Percentiles rank a stretch among this genome's conserved stretches.
Evolutionary conservation across 1,140 invertebrate genomes (phyloP).

Genomic region (Tribolium castaneum): DNA sequence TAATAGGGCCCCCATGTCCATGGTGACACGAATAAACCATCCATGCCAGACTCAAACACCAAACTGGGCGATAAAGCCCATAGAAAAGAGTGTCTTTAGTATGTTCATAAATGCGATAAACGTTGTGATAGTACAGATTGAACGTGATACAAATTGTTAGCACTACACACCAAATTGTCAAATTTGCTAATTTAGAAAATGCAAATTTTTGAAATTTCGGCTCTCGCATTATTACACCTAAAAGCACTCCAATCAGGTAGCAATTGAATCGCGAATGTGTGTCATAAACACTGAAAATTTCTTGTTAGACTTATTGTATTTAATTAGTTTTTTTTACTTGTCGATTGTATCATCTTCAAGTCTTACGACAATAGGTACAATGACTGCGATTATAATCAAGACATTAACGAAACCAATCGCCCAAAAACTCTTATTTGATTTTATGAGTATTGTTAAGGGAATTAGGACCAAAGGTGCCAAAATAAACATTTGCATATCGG

Average conservation of each 20-base stretch:
- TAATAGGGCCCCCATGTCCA: conserved; percentile 56
- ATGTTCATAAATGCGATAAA: conserved; percentile 34
- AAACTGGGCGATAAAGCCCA: conserved; percentile 50
- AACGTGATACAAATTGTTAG: conserved; percentile 37
- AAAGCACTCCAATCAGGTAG: conserved; percentile 55
- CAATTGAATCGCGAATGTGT: conserved; percentile 53
- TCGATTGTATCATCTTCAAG: conserved; percentile 43
- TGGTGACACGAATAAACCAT: conserved; percentile 54
- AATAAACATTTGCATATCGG: conserved; percentile 80
- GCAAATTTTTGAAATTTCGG: conserved; percentile 42
- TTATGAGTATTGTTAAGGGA: conserved; percentile 54
- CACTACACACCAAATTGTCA: conserved; percentile 47
- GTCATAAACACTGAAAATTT: conserved; percentile 49
- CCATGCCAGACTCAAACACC: conserved; percentile 54
- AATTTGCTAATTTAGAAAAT: conserved; percentile 47
- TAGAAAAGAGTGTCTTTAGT: conserved; percentile 44
- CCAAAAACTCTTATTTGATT: conserved; percentile 37
- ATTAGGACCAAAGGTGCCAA: conserved; percentile 68
- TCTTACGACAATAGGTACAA: conserved; percentile 49
- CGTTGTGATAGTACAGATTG: conserved; percentile 43
- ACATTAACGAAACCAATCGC: conserved; percentile 37
- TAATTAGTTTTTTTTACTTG: conserved; percentile 44
- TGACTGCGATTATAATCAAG: conserved; percentile 51
- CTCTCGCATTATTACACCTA: conserved; percentile 47
- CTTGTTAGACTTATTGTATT: too few relatives aligned